Conservation (phyloP, 2,888 invertebrate genomes). For the Cheilosia vernalis region DNA sequence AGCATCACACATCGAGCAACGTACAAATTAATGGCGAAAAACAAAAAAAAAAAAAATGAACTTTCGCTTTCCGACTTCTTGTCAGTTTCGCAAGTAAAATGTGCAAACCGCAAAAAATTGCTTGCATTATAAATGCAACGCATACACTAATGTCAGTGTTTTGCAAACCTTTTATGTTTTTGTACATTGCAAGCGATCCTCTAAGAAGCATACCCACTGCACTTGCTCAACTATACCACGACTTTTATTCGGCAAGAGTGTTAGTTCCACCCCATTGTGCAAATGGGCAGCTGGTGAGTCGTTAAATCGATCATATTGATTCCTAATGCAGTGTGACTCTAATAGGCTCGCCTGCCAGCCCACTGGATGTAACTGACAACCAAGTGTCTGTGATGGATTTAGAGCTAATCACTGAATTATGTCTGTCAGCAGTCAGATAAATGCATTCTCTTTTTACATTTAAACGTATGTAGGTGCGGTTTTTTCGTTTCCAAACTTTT, state of each 20-base stretch:
- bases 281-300: constrained; percentile 16
- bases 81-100: constrained; percentile 14
- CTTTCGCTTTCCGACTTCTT: background rate
- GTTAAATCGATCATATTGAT: constrained; percentile 29
- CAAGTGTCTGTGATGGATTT: constrained; percentile 19
- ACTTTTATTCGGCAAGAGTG: background rate
- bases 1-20: background rate
- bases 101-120: constrained; percentile 8
- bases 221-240: background rate
- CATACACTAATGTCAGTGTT: constrained; percentile 4
- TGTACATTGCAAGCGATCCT: background rate
- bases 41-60: background rate
- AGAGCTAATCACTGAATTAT: constrained; percentile 11
- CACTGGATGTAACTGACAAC: background rate
- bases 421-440: background rate
- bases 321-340: constrained; percentile 3
- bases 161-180: constrained; percentile 6
- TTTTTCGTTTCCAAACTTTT: too few relatives aligned
- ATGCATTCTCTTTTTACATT: too few relatives aligned
- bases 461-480: too few relatives aligned
- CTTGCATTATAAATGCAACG: constrained; percentile 7
- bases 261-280: constrained; percentile 36
- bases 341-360: constrained; percentile 9
- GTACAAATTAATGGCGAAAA: background rate
- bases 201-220: constrained; percentile 5